Evolutionary conservation across 2,113 vertebrate genomes (phyloP), one percentile per base, ranked within the genome.

Genomic region (Solea solea): DNA sequence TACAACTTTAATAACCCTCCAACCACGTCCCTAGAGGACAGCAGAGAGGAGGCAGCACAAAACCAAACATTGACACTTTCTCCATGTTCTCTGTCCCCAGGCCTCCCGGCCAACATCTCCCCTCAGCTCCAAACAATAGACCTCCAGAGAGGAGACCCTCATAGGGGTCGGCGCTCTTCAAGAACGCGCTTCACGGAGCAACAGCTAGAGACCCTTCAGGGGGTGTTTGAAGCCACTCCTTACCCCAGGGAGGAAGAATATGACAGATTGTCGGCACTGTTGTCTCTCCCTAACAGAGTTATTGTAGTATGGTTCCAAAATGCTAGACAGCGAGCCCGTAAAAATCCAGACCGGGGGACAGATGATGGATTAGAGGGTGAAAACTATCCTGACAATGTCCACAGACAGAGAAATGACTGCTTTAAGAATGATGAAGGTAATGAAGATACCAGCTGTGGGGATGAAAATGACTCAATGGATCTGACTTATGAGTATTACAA

Each of bases 221-320:
- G 95, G 73, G 97, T 98, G 89, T 99, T 99, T 78, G 97, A 99
- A 84, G 96, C 96, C 72, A 99, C 98, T 52, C 97, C 98, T 60
- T 99, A 99, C 78, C 98, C 98, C 42, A 98, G 98, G 91, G 98
- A 99, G 28, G 98, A 99, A 69, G 98, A 99, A 87, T 98, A 99
- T 85, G 98, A 99, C 78, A 95, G 96, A 82, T 91, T 99, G 57
- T 99, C 98, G 14, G 95, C 95, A 74, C 83, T 96, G 72, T 87
- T 99, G 76, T 96, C 95, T 78, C 95, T 99, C 54, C 94, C 97
- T 13, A 98, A 97, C 0, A 94, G 97, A 53, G 94, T 99, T 15
- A 99, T 99, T 63, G 96, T 99, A 75, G 98, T 99, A 3, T 99
- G 98, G 98, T 99, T 99, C 83, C 98, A 99, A 88, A 99, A 99